Conservation (phyloP, 2,797 vertebrate genomes). For the Simalia tracyae region DNA sequence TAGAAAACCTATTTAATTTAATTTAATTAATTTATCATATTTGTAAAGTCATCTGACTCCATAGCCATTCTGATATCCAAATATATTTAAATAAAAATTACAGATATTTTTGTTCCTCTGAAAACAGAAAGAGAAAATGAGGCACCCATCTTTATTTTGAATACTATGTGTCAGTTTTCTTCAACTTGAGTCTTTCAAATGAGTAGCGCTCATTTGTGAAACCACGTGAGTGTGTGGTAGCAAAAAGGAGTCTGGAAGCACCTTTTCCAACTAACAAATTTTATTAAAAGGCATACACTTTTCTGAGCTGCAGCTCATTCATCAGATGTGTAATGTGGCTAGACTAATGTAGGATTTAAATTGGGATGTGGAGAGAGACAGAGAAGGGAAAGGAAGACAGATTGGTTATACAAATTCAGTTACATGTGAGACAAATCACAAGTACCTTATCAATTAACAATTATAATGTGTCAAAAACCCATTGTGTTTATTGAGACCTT, state of each 20-base stretch:
- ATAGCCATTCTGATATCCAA: not conserved
- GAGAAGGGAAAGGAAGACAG: not conserved
- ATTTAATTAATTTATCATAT: not conserved
- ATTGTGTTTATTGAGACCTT: not conserved
- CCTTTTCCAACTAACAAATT: no score
- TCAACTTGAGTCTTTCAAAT: not conserved
- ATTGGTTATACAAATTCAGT: not conserved
- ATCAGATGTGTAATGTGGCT: not conserved
- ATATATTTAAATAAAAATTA: not conserved
- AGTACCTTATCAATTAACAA: not conserved
- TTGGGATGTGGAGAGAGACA: not conserved
- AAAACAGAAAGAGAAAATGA: not conserved
- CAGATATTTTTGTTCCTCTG: not conserved
- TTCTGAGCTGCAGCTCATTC: no score
- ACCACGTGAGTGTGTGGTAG: no score
- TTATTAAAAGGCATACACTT: no score
- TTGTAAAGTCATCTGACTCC: not conserved
- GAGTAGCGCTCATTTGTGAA: not conserved
- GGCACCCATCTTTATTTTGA: not conserved
- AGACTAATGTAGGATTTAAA: not conserved
- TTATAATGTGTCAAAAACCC: not conserved
- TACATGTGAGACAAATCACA: not conserved
- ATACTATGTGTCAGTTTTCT: not conserved
- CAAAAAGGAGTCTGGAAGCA: no score
- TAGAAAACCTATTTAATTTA: not conserved